Evolutionary conservation across 2,888 invertebrate species (phyloP), one percentile per base, ranked within the genome.

Genomic region (Rhynchonema sp.): DNA sequence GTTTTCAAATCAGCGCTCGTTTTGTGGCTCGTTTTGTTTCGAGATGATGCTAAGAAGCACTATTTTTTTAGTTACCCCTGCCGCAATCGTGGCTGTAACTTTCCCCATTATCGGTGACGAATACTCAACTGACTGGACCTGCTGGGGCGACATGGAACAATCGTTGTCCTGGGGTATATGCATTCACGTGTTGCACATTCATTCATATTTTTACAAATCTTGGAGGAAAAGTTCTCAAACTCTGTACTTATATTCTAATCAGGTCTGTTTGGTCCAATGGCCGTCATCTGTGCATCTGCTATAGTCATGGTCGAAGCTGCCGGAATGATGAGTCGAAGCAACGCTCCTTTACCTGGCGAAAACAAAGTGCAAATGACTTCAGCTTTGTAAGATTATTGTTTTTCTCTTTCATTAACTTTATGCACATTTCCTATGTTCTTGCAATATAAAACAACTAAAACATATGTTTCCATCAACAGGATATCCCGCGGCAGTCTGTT

Each of bases 121-220:
- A 27, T 60, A 60, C 38, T n/a, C 46, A 3, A 57, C 57, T n/a
- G 9, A 38, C 6, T 60, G 60, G 60, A 60, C 60, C 20, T 60
- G 60, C 28, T 60, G 58, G 60, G 58, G 54, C 1, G 57, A 58
- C 55, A 22, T 60, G 46, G 57, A 54, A 17, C 28, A n/a, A n/a
- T 2, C 20, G 3, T 26, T 30, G 23, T 29, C 23, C n/a, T 52
- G 22, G 54, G 56, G 57, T 27, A 23, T 59, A n/a, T n/a, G n/a
- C n/a, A n/a, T n/a, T n/a, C n/a, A n/a, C n/a, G n/a, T n/a, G n/a
- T n/a, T n/a, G n/a, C n/a, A n/a, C n/a, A n/a, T n/a, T n/a, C n/a
- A n/a, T n/a, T n/a, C n/a, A n/a, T n/a, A n/a, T n/a, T n/a, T n/a
- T n/a, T 46, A 46, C 22, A 17, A 46, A 46, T 46, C 22, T 46